Evolutionary conservation across 2,113 vertebrate species (phyloP).

Genomic region (Poeciliopsis turrubarensis): DNA sequence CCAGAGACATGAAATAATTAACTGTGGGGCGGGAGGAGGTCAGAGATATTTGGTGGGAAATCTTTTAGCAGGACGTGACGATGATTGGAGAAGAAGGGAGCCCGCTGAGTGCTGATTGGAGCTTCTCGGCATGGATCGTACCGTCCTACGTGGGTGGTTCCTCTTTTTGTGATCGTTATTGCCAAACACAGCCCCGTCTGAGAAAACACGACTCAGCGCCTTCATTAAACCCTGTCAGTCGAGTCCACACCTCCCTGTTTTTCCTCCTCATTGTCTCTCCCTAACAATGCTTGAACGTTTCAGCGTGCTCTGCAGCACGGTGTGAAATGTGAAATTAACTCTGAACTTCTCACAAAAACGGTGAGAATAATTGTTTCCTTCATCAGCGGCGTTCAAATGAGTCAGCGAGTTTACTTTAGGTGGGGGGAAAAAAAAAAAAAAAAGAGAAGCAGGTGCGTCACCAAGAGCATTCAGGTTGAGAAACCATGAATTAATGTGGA

Average conservation of each 20-base stretch:
- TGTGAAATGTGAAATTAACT: constrained; percentile 23
- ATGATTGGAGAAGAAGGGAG: constrained; percentile 37
- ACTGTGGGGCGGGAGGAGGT: constrained; percentile 1
- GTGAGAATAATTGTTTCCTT: not conserved
- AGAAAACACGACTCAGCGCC: not conserved
- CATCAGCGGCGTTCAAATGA: constrained; percentile 12
- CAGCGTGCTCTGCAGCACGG: not conserved
- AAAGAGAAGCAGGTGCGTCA: constrained; percentile 5
- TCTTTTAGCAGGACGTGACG: constrained; percentile 40
- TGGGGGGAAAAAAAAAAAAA: too few relatives aligned
- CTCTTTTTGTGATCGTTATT: constrained; percentile 7
- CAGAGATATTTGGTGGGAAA: constrained; percentile 43
- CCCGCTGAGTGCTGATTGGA: constrained; percentile 30
- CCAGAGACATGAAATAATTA: constrained; percentile 42
- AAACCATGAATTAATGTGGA: constrained; percentile 26
- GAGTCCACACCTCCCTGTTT: not conserved
- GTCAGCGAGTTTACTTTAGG: not conserved
- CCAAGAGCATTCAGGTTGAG: constrained; percentile 13
- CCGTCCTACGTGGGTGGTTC: constrained; percentile 35
- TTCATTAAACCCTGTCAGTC: constrained; percentile 6
- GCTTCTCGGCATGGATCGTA: constrained; percentile 29
- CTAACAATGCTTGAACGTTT: not conserved
- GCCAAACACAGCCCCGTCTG: not conserved
- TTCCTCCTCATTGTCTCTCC: not conserved
- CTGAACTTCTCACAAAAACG: constrained; percentile 25